A percentile compares a stretch with the other conserved stretches of the same genome.
Evolutionary conservation across 2,888 invertebrate genomes (phyloP).

Genomic region (Heterodera filipjevi): DNA sequence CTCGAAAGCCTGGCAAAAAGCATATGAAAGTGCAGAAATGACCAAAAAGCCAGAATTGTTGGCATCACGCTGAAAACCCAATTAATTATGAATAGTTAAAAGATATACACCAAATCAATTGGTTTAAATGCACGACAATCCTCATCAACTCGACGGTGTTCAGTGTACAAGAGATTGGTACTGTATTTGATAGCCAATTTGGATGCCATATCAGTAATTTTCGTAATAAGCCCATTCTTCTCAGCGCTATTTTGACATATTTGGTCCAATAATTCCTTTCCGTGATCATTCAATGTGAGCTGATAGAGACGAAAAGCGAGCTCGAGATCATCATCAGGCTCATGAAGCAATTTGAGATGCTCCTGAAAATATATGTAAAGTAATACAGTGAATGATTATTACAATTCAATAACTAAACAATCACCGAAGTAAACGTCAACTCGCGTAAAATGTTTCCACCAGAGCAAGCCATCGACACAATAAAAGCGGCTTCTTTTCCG

Average conservation of each 20-base stretch:
- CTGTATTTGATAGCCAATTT: neutral
- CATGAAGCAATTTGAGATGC: neutral
- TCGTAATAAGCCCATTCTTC: neutral
- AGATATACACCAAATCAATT: neutral
- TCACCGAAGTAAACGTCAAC: neutral
- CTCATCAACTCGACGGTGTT: neutral
- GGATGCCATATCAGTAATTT: neutral
- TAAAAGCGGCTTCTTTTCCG: neutral
- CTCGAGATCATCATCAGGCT: neutral
- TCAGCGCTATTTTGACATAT: neutral
- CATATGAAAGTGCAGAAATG: conserved; percentile 1
- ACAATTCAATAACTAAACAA: neutral
- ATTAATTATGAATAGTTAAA: neutral
- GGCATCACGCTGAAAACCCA: neutral
- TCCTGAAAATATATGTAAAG: neutral
- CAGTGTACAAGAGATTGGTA: neutral
- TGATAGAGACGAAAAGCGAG: neutral
- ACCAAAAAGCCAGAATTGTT: neutral
- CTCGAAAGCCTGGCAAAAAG: conserved; percentile 1
- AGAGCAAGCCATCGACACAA: neutral
- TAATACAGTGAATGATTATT: too few species aligned
- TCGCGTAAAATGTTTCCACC: neutral
- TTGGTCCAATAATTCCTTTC: neutral
- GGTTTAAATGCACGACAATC: neutral
- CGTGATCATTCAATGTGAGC: neutral